phyloP scores from a whole-genome alignment of 2,113 vertebrate species.

The Poeciliopsis turrubarensis region DNA sequence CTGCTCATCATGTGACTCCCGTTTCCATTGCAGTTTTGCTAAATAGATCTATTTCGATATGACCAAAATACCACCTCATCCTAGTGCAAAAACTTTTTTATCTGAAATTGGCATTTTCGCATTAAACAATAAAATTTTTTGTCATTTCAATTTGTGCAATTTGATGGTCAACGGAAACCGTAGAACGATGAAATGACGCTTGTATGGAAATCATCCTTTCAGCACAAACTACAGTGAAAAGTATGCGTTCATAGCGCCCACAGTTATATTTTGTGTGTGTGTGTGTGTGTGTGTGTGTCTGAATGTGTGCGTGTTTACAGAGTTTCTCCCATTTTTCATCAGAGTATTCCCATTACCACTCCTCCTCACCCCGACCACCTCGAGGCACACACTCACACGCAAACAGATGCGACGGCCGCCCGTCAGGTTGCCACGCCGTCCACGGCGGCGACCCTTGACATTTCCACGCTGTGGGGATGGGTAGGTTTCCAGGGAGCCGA shows the following conservation, averaged over 20 bases:
- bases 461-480: conserved; percentile 46
- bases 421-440: conserved; percentile 48
- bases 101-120: no score
- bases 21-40: no score
- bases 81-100: no score
- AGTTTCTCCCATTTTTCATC: background rate
- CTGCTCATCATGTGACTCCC: no score
- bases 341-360: conserved; percentile 24
- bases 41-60: no score
- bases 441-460: conserved; percentile 56
- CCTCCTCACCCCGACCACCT: conserved; percentile 26
- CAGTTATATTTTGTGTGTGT: background rate
- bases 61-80: no score
- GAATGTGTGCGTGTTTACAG: conserved; percentile 4
- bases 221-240: background rate
- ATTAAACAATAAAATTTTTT: no score
- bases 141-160: no score
- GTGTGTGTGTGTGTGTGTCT: background rate
- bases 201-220: background rate
- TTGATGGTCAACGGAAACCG: no score
- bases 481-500: conserved; percentile 8
- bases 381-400: conserved; percentile 15
- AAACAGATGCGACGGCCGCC: conserved; percentile 19
- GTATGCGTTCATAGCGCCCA: background rate
- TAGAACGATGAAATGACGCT: background rate